Evolutionary conservation across 2,797 vertebrate genomes (phyloP).

Genomic region (Channa striata): DNA sequence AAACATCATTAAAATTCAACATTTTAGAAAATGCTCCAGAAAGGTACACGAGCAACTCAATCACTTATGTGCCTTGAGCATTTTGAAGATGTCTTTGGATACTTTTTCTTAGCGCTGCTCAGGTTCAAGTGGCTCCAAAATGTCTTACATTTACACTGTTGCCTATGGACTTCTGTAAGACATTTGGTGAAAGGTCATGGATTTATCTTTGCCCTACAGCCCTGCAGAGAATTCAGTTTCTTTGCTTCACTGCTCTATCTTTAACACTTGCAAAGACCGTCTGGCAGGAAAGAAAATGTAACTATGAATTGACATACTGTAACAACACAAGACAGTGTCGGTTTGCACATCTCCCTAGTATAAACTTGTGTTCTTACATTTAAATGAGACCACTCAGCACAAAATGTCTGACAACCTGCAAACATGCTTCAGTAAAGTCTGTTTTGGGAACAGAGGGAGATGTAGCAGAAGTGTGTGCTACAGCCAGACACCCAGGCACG

Average conservation of each 20-base stretch:
- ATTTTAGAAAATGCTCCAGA: background rate
- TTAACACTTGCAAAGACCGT: constrained; percentile 39
- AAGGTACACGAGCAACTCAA: background rate
- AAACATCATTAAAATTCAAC: background rate
- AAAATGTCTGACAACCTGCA: constrained; percentile 22
- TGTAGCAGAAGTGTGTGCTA: background rate
- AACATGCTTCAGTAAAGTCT: background rate
- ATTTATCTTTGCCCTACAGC: constrained; percentile 64
- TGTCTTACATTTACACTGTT: constrained; percentile 42
- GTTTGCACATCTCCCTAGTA: constrained; percentile 14
- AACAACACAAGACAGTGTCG: constrained; percentile 16
- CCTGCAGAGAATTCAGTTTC: constrained; percentile 24
- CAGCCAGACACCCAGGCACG: constrained; percentile 5
- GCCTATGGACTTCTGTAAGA: constrained; percentile 37
- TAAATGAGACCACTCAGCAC: background rate
- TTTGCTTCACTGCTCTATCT: constrained; percentile 48
- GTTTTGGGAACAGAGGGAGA: constrained; percentile 10
- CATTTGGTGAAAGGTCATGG: constrained; percentile 65
- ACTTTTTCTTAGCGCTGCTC: constrained; percentile 8
- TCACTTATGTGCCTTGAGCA: background rate
- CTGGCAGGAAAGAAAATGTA: constrained; percentile 11
- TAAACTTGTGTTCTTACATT: no score
- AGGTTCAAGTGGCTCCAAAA: constrained; percentile 31
- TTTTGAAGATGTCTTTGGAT: constrained; percentile 15
- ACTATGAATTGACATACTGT: constrained; percentile 3